phyloP scores from a whole-genome alignment of 35 echinoderm and acorn worm genomes.

The Lytechinus variegatus region DNA sequence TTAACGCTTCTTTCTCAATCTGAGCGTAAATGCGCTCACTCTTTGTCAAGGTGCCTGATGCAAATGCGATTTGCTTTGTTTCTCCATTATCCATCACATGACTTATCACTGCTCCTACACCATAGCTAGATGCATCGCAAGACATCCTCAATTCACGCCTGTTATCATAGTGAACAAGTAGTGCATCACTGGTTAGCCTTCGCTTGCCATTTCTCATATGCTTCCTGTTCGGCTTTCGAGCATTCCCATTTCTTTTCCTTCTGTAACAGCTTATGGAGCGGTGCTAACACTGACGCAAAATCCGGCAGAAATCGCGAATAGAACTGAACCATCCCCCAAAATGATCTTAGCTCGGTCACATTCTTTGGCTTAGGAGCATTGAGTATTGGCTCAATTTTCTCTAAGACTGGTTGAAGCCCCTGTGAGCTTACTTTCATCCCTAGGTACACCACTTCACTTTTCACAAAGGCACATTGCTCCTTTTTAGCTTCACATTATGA shows the following conservation, averaged over 20 bases:
- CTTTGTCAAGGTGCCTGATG: conserved; percentile 54
- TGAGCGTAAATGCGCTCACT: conserved; percentile 76
- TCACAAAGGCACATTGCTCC: too few relatives aligned
- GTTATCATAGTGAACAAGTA: conserved; percentile 71
- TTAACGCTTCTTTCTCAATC: conserved; percentile 67
- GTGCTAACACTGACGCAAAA: conserved; percentile 51
- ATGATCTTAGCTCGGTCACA: conserved; percentile 51
- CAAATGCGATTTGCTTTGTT: conserved; percentile 63
- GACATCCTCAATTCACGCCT: conserved; percentile 35
- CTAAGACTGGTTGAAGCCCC: too few relatives aligned
- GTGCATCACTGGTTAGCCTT: neutral
- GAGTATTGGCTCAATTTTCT: too few relatives aligned
- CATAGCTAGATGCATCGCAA: conserved; percentile 64
- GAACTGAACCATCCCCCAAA: conserved; percentile 57
- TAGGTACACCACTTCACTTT: too few relatives aligned
- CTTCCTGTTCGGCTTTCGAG: conserved; percentile 60
- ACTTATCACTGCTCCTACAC: conserved; percentile 64
- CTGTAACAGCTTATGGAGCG: conserved; percentile 57
- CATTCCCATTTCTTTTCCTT: conserved; percentile 62
- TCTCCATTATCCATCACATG: conserved; percentile 61
- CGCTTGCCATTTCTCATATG: conserved; percentile 55
- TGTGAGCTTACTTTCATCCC: too few relatives aligned
- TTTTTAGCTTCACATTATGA: too few relatives aligned
- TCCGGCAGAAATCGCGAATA: conserved; percentile 59
- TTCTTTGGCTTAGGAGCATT: conserved; percentile 50